These are phyloP conservation scores for Patella depressa DNA, from an alignment of 2,888 invertebrate species.

Conservation along the genomic window DNA sequence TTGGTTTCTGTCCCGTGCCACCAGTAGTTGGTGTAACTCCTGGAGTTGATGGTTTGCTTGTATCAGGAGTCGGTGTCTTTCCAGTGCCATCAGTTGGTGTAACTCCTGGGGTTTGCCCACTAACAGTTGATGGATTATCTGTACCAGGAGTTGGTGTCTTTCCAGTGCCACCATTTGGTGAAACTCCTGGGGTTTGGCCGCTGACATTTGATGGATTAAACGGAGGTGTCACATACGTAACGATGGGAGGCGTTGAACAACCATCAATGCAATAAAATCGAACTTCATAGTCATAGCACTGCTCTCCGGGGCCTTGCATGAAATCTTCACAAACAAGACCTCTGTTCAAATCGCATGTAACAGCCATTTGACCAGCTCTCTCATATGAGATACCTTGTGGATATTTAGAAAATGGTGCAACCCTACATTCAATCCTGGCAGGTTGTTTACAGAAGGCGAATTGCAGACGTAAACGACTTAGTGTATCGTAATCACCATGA, in stretches of 20 bases:
- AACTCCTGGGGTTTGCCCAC: slow-evolving; percentile 35
- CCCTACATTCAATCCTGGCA: slow-evolving; percentile 82
- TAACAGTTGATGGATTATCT: slow-evolving; percentile 33
- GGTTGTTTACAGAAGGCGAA: slow-evolving; percentile 59
- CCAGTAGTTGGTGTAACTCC: too few species aligned
- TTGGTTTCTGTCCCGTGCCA: slow-evolving; percentile 29
- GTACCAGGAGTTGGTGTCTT: slow-evolving; percentile 34
- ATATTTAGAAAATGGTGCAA: slow-evolving; percentile 76
- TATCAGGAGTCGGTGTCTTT: slow-evolving; percentile 11
- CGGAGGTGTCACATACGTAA: slow-evolving; percentile 29
- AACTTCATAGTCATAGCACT: slow-evolving; percentile 67
- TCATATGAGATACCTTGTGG: slow-evolving; percentile 73
- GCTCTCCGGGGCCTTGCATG: slow-evolving; percentile 39
- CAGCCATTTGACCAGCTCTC: slow-evolving; percentile 80
- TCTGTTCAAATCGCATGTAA: slow-evolving; percentile 77
- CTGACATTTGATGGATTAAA: slow-evolving; percentile 24
- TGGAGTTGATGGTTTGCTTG: slow-evolving; percentile 29
- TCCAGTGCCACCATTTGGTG: slow-evolving; percentile 28
- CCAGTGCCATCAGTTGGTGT: slow-evolving; percentile 31
- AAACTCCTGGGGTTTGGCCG: slow-evolving; percentile 32
- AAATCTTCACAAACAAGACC: slow-evolving; percentile 57
- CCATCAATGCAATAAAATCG: slow-evolving; percentile 57
- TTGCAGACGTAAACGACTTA: slow-evolving; percentile 44
- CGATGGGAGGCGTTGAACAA: slow-evolving; percentile 20
- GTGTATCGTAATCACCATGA: slow-evolving; percentile 64